Evolutionary conservation across 2,797 vertebrate species (phyloP), one percentile per base, ranked within the genome.

Genomic region (Anguilla pacifica): DNA sequence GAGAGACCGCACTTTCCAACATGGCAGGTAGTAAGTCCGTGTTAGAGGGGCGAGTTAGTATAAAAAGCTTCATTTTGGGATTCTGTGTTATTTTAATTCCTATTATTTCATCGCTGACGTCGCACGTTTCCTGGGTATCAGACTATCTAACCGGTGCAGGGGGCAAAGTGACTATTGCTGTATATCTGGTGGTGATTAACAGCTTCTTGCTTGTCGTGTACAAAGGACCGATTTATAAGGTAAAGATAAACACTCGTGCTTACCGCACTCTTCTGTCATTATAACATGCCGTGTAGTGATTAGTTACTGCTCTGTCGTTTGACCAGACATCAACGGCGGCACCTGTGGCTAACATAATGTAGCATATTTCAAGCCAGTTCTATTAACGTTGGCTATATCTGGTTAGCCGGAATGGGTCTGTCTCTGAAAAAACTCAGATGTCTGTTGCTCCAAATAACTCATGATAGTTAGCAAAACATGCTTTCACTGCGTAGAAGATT

Each of bases 141-240:
- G 97, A 97, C 90, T 96, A 97, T 89, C 93, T 97, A 64, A 97
- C 96, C 31, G 96, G 97, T 89, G 95, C 94, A 1, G 90, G 94
- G 0, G 95, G 95, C 2, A 96, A 96, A 90, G 92, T 95, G 22
- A 95, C 93, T 4, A 93, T 96, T 87, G 96, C 95, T 3, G 39
- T 97, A 4, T 96, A 98, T 90, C 92, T 97, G 85, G 97, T 97
- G 17, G 95, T 95, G 64, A 89, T 96, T 72, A 99, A 99, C 93
- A 98, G 97, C 89, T 94, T 98, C 72, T 93, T 99, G 91, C 96
- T 98, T n/a, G 87, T 97, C 86, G 79, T 96, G 5, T 98, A 97
- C 93, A 96, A 96, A 89, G 97, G 97, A 92, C 96, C 97, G 74
- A 94, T 97, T 2, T 99, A 98, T 93, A 97, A 97, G 98, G 98